Base-by-base conservation (phyloP, 2,888 invertebrate genomes). In the Vandiemenella viatica region DNA sequence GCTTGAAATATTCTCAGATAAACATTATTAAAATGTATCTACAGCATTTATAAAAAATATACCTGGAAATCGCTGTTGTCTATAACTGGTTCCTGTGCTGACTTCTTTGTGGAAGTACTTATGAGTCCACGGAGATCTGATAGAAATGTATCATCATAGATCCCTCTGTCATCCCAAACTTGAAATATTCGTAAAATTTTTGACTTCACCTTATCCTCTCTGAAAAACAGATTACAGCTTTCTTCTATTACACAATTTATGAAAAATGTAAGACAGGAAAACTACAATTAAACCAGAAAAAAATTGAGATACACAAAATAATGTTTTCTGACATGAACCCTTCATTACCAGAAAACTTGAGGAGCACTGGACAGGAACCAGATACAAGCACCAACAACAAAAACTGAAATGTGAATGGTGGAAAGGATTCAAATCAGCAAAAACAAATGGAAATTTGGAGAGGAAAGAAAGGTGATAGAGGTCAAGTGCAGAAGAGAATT, bases 101-200 rank as follows among this genome's bases (percentile, higher is more conserved):
- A 77, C 57, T 79, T 79, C 46, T 77, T 75, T 44, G 84, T 81
- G 43, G 81, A 80, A 17, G 83, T 83, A 58, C 82, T 86, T 23
- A 95, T 74, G 48, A 92, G 69, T 4, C 87, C 88, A 38, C 83
- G 80, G 20, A 95, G 69, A 68, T 93, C 92, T 13, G 85, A 77
- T 20, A 95, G 75, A 62, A 90, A 93, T 61, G 88, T 87, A 59
- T 87, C 84, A 65, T 85, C 87, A 64, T 92, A 96, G 16, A 95
- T 83, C 42, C 79, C 82, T 56, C 95, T 75, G 62, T 96, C 90
- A 64, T 89, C 88, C 96, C 96, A 96, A 57, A 96, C 95, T 64
- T 87, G 88, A 63, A 96, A 90, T 59, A 96, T 91, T 51, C 95
- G 73, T 47, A 85, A 69, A 47, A 95, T 84, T 63, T 88, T 85